A percentile compares a stretch with the other conserved stretches of the same genome.
Conservation (phyloP, 2,797 vertebrate species). For the Pangasius djambal region DNA sequence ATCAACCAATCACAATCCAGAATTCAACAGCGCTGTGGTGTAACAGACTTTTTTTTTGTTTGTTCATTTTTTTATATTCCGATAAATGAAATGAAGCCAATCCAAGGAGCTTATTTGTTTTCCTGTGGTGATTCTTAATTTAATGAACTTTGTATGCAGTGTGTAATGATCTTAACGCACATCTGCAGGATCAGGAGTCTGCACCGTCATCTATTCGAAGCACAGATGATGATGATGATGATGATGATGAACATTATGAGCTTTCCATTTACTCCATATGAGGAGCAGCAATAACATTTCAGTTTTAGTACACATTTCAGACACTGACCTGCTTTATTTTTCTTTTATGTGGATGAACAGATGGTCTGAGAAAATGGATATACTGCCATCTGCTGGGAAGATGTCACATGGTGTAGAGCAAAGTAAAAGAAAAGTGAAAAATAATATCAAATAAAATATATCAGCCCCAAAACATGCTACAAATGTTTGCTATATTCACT, state of each 20-base stretch:
- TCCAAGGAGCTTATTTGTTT: no score
- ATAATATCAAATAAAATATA: background rate
- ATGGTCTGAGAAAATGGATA: background rate
- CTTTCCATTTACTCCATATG: background rate
- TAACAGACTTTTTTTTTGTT: no score
- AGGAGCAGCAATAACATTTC: background rate
- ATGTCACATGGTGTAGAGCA: background rate
- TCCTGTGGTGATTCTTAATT: no score
- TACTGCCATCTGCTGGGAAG: constrained; percentile 7
- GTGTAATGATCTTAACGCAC: no score
- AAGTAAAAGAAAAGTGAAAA: background rate
- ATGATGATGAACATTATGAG: background rate
- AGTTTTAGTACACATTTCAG: background rate
- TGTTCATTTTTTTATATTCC: no score
- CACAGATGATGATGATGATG: background rate
- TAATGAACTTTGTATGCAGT: no score
- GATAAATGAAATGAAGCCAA: no score
- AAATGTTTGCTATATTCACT: background rate
- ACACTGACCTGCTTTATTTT: background rate
- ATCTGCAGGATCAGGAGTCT: background rate
- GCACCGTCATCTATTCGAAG: no score
- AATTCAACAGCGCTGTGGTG: no score
- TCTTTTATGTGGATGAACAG: background rate
- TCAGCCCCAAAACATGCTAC: background rate
- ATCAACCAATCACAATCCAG: no score